phyloP scores from a whole-genome alignment of 2,797 vertebrate species.

The Melanotaenia pygmaea region DNA sequence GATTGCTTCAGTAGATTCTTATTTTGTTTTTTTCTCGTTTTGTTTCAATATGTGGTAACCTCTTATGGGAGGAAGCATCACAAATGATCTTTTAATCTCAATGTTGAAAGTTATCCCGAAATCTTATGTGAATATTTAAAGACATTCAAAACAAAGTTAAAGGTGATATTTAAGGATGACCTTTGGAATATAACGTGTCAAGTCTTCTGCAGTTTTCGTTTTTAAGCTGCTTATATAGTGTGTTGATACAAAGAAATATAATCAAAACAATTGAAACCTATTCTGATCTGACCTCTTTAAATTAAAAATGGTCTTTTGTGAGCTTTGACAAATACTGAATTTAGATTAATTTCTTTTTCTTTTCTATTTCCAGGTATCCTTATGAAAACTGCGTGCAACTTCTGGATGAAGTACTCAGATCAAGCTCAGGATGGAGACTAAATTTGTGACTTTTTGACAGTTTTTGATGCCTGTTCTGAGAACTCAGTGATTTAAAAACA shows the following conservation, averaged over 20 bases:
- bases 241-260: background rate
- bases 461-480: slow-evolving; percentile 38
- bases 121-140: background rate
- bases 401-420: slow-evolving; percentile 18
- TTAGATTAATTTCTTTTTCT: background rate
- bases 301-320: background rate
- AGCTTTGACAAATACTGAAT: slow-evolving; percentile 8
- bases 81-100: background rate
- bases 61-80: background rate
- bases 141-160: background rate
- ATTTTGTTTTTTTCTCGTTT: background rate
- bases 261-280: background rate
- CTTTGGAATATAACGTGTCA: background rate
- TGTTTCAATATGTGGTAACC: background rate
- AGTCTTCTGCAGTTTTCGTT: background rate
- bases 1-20: slow-evolving; percentile 38
- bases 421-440: slow-evolving; percentile 48
- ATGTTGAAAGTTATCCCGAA: background rate
- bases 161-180: background rate
- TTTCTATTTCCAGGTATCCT: slow-evolving; percentile 53
- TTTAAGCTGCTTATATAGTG: background rate
- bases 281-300: background rate
- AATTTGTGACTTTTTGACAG: slow-evolving; percentile 35
- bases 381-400: slow-evolving; percentile 9
- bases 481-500: slow-evolving; percentile 48